Percentiles rank a stretch among this genome's conserved stretches.
Conservation (phyloP, 1,140 invertebrate genomes). For the Metopolophium dirhodum region DNA sequence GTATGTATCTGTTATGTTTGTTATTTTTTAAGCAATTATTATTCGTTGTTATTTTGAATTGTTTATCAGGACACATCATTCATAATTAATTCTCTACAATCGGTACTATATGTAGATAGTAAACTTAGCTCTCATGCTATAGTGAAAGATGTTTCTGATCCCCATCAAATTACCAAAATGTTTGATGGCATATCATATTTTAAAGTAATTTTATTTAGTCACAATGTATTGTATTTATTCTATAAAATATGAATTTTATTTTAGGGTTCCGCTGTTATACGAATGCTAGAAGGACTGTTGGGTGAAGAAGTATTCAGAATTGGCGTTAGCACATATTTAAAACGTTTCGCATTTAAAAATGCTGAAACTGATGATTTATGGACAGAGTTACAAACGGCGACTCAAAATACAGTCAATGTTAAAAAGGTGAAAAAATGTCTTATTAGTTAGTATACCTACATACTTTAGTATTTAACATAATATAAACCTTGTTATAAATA, state of each 20-base stretch:
- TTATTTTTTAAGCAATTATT: neutral
- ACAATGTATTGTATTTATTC: too few species aligned
- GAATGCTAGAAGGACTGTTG: slow-evolving; percentile 89
- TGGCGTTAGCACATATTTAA: slow-evolving; percentile 78
- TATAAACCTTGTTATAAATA: slow-evolving; percentile 61
- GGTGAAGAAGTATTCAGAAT: slow-evolving; percentile 75
- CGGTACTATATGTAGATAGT: slow-evolving; percentile 78
- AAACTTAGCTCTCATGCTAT: slow-evolving; percentile 87
- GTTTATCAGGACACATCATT: slow-evolving; percentile 58
- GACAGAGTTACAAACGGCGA: slow-evolving; percentile 47
- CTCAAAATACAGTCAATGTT: slow-evolving; percentile 40
- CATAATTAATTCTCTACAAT: slow-evolving; percentile 66
- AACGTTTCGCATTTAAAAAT: slow-evolving; percentile 74
- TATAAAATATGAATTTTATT: neutral
- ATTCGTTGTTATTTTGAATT: neutral
- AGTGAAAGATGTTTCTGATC: slow-evolving; percentile 77
- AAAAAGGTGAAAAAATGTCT: neutral
- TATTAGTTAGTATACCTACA: too few species aligned
- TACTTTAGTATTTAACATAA: too few species aligned
- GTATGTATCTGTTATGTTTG: slow-evolving; percentile 65
- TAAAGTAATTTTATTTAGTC: slow-evolving; percentile 70
- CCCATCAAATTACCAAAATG: slow-evolving; percentile 89
- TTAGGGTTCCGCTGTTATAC: slow-evolving; percentile 84
- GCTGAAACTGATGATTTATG: slow-evolving; percentile 83
- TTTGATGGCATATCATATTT: slow-evolving; percentile 93